Base-by-base conservation (phyloP, 2,797 vertebrate species). In the Sebastes jordani region DNA sequence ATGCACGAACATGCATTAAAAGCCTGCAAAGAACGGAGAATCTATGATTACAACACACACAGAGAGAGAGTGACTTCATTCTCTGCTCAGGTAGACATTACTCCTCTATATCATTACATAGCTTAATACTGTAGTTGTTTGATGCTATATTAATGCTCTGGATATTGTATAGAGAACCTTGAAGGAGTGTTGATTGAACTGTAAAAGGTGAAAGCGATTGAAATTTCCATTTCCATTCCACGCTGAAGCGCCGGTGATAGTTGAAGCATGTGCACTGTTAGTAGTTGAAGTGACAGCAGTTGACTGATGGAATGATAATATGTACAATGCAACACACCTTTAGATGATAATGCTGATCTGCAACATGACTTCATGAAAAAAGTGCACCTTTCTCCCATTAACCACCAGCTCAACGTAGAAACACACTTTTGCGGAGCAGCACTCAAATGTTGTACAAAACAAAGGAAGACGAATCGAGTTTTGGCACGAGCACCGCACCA, bases 401-500 rank as follows among this genome's bases (percentile, higher is more conserved):
- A 71, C 68, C 34, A 30, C 10, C 58, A 62, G 68, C n/a, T 16
- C 14, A 20, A 71, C 11, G 6, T 25, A 42, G 8, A 25, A 42
- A 18, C 61, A 60, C 32, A 62, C 25, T 29, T 69, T 11, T 25
- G 72, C 10, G 6, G 23, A 78, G 49, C 6, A 63, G 36, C 62
- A 66, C 64, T 42, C 18, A 69, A 25, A 71, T 63, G n/a, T 27
- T 38, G 30, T 32, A 0, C 3, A 59, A 20, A 66, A 23, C 2
- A n/a, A 70, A 52, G 20, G 56, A 55, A 46, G n/a, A 62, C 59
- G 62, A 59, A 63, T 20, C 25, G 6, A 7, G 56, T 62, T 82
- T 71, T 84, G 54, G 80, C 68, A 42, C 38, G 1, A 29, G 22
- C 29, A 34, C 62, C 65, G 64, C 68, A 58, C 52, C 66, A 75